Percentiles rank a stretch among this genome's conserved stretches.
Conservation (phyloP, 2,888 invertebrate species). For the Cantharis lateralis region DNA sequence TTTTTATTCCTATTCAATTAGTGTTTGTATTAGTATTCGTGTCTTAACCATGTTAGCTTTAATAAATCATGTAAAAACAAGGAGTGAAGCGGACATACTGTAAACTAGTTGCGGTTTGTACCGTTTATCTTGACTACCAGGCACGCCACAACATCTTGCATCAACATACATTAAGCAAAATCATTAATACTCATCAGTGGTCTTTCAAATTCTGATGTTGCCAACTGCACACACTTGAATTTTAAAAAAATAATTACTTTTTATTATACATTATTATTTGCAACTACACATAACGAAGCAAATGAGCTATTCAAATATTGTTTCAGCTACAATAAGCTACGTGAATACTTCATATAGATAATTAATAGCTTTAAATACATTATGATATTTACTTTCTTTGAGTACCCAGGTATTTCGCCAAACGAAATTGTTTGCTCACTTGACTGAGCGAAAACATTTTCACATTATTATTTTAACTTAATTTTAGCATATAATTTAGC, state of each 20-base stretch:
- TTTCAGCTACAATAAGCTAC: neutral
- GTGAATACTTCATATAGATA: neutral
- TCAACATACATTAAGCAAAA: conserved; percentile 25
- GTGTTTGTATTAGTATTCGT: conserved; percentile 26
- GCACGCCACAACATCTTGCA: conserved; percentile 27
- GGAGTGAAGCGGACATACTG: conserved; percentile 27
- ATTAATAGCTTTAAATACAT: neutral
- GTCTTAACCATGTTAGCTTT: conserved; percentile 17
- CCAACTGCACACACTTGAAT: neutral
- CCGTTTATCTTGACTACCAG: conserved; percentile 35
- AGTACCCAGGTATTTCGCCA: neutral
- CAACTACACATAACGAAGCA: neutral
- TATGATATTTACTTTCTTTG: neutral
- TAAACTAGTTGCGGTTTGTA: conserved; percentile 28
- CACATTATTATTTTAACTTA: neutral
- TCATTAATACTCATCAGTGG: conserved; percentile 8
- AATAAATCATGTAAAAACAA: conserved; percentile 32
- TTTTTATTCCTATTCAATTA: conserved; percentile 26
- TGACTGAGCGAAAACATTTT: neutral
- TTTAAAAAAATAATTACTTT: neutral
- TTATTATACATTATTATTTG: neutral
- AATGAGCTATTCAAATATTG: neutral
- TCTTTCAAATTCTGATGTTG: neutral
- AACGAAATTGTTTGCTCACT: neutral
- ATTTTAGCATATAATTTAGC: neutral